Evolutionary conservation across 2,888 invertebrate genomes (phyloP), one percentile per base, ranked within the genome.

Genomic region (Agrypnus murinus): DNA sequence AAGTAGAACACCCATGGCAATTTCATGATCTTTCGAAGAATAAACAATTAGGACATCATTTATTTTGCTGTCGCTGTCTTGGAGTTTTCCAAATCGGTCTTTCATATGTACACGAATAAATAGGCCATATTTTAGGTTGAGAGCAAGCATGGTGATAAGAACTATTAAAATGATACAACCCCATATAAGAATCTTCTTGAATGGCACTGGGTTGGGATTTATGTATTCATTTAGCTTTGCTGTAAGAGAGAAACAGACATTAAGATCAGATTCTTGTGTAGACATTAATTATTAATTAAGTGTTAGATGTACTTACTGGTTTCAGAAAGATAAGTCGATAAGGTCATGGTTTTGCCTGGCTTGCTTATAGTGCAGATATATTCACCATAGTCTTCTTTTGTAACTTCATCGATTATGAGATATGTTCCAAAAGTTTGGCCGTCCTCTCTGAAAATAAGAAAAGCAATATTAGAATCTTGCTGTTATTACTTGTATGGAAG

Each of bases 391-490:
- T 93, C 92, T 74, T 89, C 89, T 25, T 87, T 84, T 45, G 87
- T 85, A 55, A 92, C 88, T 31, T 87, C 86, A 53, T 88, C 87
- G 76, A 93, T 90, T 48, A 86, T 87, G 79, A 93, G 84, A 82
- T 92, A 93, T 3, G 92, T 90, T 0, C 93, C 93, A 78, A 92
- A 89, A 48, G 92, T 92, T 81, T 92, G 91, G 59, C 89, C 88
- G 69, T 91, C 89, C 77, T 93, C 93, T 71, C 93, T 93, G 88
- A 15, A 55, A 36, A 10, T 4, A 36, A n/a, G n/a, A 12, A 50
- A 46, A 46, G 5, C 3, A 3, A 25, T 25, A 25, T 25, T 5
- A 25, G 25, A 25, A n/a, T n/a, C n/a, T n/a, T n/a, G n/a, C n/a
- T n/a, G n/a, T n/a, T n/a, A n/a, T n/a, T n/a, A n/a, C n/a, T n/a